These are phyloP conservation scores for Nomada ruficornis DNA, from an alignment of 2,888 invertebrate species.

Conservation along the genomic window DNA sequence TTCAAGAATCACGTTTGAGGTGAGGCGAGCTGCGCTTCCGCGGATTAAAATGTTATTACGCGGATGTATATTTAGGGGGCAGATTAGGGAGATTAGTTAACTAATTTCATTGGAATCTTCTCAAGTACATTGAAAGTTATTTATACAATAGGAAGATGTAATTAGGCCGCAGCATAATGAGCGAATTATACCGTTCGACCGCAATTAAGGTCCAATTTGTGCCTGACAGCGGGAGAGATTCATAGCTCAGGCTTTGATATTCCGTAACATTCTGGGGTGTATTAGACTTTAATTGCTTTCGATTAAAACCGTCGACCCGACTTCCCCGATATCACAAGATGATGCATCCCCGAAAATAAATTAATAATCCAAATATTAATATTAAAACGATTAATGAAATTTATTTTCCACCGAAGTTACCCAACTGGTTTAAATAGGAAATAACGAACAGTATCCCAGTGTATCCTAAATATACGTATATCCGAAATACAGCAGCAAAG, in stretches of 20 bases:
- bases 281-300: constrained; percentile 37
- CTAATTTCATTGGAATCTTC: neutral
- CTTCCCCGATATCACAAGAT: neutral
- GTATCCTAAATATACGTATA: too few species aligned
- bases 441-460: too few species aligned
- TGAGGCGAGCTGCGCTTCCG: too few species aligned
- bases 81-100: neutral
- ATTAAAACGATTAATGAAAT: neutral
- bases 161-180: constrained; percentile 20
- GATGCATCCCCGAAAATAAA: neutral
- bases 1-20: neutral
- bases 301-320: constrained; percentile 30
- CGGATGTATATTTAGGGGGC: neutral
- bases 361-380: neutral
- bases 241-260: constrained; percentile 20
- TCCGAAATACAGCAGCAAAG: too few species aligned
- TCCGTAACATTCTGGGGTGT: constrained; percentile 21
- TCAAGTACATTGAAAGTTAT: constrained; percentile 18
- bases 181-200: constrained; percentile 32
- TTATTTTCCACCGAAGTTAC: neutral
- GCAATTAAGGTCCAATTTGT: constrained; percentile 52
- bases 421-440: neutral
- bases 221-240: constrained; percentile 12
- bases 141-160: neutral
- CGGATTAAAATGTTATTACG: neutral